Base-by-base conservation (phyloP, 2,113 vertebrate species). In the Phoenicopterus ruber region DNA sequence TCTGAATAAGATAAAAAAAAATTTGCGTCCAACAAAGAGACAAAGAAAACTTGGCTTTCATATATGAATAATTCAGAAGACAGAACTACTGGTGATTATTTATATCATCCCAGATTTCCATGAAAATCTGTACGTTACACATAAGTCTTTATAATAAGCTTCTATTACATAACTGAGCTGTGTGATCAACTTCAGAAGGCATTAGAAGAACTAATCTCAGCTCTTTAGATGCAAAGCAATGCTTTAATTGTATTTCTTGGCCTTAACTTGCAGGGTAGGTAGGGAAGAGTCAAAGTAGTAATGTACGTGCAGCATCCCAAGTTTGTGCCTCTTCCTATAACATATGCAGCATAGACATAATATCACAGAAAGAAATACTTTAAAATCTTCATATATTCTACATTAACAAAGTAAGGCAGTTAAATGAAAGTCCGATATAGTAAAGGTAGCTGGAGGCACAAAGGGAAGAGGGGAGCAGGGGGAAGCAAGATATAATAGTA, bases 41-140 rank as follows among this genome's bases (percentile, higher is more conserved):
- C 34, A 89, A 91, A 91, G 74, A 89, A 91, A 90, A 85, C 17
- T 54, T 88, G 70, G 42, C 40, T 95, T 85, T 83, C 65, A 73
- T 66, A 55, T 12, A 84, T 38, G 72, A 92, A 66, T 95, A 93
- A 80, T 83, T 94, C 93, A 92, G 26, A 90, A 93, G 67, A 77
- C 71, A 88, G 46, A 88, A 29, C 14, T 88, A 77, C 76, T 71
- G 52, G 50, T 47, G 67, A 92, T 88, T 88, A 93, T 77, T 90
- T 93, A 83, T 66, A 90, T 50, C 88, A 96, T 31, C n/a, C 26
- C 80, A 93, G 81, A 90, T 86, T 96, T 92, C 66, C 59, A 73
- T 7, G 26, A 88, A 96, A 96, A 94, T 88, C 59, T 86, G 83
- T 67, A 84, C 6, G 6, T 91, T 91, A 66, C 67, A 91, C 42